These are phyloP conservation scores for Pimephales promelas DNA, from an alignment of 2,113 vertebrate species.

Conservation along the genomic window DNA sequence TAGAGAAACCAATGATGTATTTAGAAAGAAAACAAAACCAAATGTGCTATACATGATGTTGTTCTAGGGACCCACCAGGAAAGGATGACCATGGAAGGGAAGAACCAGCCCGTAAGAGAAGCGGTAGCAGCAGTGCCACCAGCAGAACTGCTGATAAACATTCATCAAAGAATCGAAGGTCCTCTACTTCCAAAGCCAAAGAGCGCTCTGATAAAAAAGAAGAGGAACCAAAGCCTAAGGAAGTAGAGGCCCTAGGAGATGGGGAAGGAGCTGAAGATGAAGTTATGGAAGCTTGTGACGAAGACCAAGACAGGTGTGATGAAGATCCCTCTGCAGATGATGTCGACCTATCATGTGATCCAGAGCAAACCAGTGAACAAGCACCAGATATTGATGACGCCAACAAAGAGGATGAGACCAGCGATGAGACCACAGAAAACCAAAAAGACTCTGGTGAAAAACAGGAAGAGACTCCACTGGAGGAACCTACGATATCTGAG, in stretches of 20 bases:
- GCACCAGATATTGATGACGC: constrained; percentile 37
- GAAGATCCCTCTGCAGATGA: not conserved
- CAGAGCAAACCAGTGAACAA: not conserved
- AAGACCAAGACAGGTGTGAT: constrained; percentile 25
- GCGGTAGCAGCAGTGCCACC: constrained; percentile 40
- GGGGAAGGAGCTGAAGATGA: constrained; percentile 52
- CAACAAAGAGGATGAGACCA: constrained; percentile 8
- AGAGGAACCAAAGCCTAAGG: constrained; percentile 38
- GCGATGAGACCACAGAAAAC: constrained; percentile 39
- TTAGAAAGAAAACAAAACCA: not conserved
- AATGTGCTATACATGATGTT: not conserved
- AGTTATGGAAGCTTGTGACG: constrained; percentile 61
- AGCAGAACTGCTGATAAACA: constrained; percentile 52
- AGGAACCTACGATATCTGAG: constrained; percentile 11
- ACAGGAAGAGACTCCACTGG: not conserved
- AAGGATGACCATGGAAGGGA: constrained; percentile 51
- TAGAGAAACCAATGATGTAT: not conserved
- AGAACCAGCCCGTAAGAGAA: constrained; percentile 20
- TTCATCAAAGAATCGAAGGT: constrained; percentile 50
- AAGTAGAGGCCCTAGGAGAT: constrained; percentile 25
- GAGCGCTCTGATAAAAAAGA: constrained; percentile 58
- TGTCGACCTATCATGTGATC: not conserved
- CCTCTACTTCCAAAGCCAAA: constrained; percentile 52
- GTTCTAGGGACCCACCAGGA: constrained; percentile 65
- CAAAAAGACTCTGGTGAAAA: not conserved